These are phyloP conservation scores for Zonitis immaculata DNA, from an alignment of 2,888 invertebrate species.

Conservation along the genomic window DNA sequence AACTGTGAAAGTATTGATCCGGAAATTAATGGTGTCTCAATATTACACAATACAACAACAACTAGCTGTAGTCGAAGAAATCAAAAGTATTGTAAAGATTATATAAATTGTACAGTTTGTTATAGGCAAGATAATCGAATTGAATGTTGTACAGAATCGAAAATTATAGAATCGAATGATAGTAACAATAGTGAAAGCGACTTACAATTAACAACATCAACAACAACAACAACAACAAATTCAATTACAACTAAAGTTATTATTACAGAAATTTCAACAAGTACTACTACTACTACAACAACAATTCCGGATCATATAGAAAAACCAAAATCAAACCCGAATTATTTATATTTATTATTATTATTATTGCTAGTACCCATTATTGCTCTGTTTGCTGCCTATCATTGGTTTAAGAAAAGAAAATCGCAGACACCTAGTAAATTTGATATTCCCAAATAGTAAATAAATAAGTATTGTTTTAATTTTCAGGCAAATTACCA, in stretches of 20 bases:
- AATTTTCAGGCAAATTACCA: not conserved
- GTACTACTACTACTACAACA: not conserved
- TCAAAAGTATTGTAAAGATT: not conserved
- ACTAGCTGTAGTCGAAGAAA: not conserved
- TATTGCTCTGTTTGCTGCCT: not conserved
- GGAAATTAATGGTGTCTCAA: not conserved
- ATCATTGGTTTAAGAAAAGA: not conserved
- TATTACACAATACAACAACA: not conserved
- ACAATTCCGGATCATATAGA: not conserved
- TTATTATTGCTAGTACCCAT: not conserved
- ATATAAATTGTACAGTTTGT: not conserved
- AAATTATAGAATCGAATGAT: not conserved
- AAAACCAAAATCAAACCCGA: not conserved
- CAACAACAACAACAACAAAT: not conserved
- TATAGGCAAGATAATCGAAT: not conserved
- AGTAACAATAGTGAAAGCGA: not conserved
- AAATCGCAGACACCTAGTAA: not conserved
- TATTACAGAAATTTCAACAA: not conserved
- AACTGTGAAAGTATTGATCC: not conserved
- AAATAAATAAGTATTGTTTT: not conserved
- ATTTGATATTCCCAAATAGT: not conserved
- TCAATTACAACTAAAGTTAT: not conserved
- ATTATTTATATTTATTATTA: not conserved
- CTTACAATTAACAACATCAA: not conserved
- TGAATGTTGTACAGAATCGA: not conserved